Base-by-base conservation (phyloP, 2,888 invertebrate species). In the Amblyteles armatorius region DNA sequence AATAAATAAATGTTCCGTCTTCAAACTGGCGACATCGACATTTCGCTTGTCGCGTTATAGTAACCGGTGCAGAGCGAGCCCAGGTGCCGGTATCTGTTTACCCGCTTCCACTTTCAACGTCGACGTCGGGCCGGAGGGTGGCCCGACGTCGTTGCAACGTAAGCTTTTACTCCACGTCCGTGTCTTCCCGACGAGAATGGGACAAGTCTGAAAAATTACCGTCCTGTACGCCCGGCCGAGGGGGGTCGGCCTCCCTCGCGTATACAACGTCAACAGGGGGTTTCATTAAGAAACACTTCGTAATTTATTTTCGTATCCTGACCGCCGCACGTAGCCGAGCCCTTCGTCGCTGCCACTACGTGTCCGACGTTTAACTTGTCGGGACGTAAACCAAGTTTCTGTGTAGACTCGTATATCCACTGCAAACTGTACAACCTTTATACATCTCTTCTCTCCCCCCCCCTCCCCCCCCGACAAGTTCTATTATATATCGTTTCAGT, bases 231-330 rank as follows among this genome's bases (percentile, higher is more conserved):
- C 55, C 44, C 57, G 48, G 55, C 48, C 19, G 36, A n/a, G 26
- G 22, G 22, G 71, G n/a, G 4, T 40, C 55, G 50, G 79, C 22
- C 67, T 67, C 48, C 52, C 79, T 73, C 19, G 36, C 11, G 29
- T 57, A 81, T 60, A 52, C 80, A 73, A 87, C 87, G 77, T 74
- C 84, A 82, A 86, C 88, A 84, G 88, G 44, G 44, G 88, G 87
- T 91, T 92, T 92, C 91, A 92, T 92, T 92, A 92, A 90, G 88
- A 86, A 90, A 82, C 88, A 86, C 87, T 89, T 89, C 68, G 89
- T 90, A 90, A 92, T 92, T 92, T 92, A 91, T 91, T 91, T 91
- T 89, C 88, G 60, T 82, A 86, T 86, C 86, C 84, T 78, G 77
- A 78, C 76, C 81, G 77, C 76, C 71, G 74, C 74, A 71, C 78